Conservation (phyloP, 37 sponge, comb jelly and placozoan genomes). For the Beroe ovata region DNA sequence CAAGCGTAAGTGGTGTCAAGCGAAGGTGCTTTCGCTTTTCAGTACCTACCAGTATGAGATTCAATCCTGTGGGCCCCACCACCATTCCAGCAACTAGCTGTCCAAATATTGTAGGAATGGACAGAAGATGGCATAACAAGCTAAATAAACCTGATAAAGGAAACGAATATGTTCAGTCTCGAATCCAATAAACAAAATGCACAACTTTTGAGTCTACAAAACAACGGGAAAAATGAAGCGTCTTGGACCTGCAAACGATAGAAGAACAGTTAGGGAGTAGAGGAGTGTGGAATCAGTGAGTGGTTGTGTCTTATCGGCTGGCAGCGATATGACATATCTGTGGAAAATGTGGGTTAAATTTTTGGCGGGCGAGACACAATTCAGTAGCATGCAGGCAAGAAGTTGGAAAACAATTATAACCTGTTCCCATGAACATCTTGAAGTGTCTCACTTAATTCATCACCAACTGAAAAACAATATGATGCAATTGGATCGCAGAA, state of each 20-base stretch:
- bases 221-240: too few species aligned
- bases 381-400: too few species aligned
- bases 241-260: slow-evolving; percentile 3
- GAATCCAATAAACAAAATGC: too few species aligned
- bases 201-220: too few species aligned
- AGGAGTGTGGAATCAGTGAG: neutral
- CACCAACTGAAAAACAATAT: too few species aligned
- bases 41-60: slow-evolving; percentile 37
- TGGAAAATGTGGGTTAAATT: too few species aligned
- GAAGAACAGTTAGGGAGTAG: neutral
- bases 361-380: too few species aligned
- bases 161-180: too few species aligned
- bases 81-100: slow-evolving; percentile 83
- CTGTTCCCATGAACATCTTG: slow-evolving; percentile 45
- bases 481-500: too few species aligned
- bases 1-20: too few species aligned
- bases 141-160: slow-evolving; percentile 5
- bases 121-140: neutral
- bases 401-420: too few species aligned
- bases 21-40: too few species aligned
- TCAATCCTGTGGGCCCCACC: slow-evolving; percentile 77
- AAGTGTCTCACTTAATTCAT: neutral
- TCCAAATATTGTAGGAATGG: slow-evolving; percentile 81
- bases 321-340: slow-evolving; percentile 36
- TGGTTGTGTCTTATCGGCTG: slow-evolving; percentile 44